Evolutionary conservation across 2,113 vertebrate species (phyloP), one percentile per base, ranked within the genome.

Genomic region (Choloepus hoffmanni): DNA sequence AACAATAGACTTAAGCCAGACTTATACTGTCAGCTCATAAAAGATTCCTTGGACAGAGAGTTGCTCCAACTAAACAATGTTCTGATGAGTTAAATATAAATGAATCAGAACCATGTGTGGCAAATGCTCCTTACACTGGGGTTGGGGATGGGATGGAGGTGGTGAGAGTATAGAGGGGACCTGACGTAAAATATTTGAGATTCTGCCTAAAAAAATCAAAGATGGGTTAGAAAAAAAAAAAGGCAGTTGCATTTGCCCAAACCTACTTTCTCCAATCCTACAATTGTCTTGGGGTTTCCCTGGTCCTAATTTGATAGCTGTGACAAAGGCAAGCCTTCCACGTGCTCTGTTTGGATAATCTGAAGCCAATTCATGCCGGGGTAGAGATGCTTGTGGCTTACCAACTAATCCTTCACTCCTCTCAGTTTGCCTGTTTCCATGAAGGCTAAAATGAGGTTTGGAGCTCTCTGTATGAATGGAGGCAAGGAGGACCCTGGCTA

Each of bases 101-200:
- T 55, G 50, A 90, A 97, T 76, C 77, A 90, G 90, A 96, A 40
- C 88, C 65, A 30, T 76, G 81, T 94, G 92, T 53, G 63, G 79
- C 18, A 23, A 11, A 24, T 14, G 74, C 77, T 79, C 45, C 65
- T 40, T 0, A 55, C 8, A 19, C 33, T 48, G 30, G n/a, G 30
- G 13, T 11, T 2, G 10, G 33, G 77, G 73, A n/a, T 36, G 7
- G 63, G 14, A 50, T 23, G 33, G 68, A 92, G 40, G 63, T 3
- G 36, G 50, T 50, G 26, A 30, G 18, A 18, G 28, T n/a, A 5
- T 36, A 53, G 15, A 68, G 62, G 43, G 55, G 1, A 0, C 15
- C n/a, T 36, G 15, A 65, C 6, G n/a, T 62, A 88, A 94, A 78
- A 72, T 16, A 30, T 50, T 43, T 45, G 50, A 53, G 33, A 40